A percentile compares a stretch with the other conserved stretches of the same genome.
Conservation (phyloP, 1,140 invertebrate species). For the Teleopsis dalmanni region DNA sequence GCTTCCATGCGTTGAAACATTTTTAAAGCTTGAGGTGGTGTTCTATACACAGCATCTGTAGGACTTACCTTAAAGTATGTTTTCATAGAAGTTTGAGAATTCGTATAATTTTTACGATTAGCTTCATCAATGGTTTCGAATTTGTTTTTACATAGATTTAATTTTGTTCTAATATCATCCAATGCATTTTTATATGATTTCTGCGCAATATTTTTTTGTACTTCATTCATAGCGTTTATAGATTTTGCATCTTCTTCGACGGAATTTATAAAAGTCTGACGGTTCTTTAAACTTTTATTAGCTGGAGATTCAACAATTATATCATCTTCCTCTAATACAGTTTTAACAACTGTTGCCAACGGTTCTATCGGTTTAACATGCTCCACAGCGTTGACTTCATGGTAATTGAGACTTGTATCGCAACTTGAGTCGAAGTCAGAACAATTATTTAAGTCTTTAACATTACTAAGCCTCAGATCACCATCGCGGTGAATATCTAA, state of each 20-base stretch:
- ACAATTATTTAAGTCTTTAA: slow-evolving; percentile 38
- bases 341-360: too few species aligned
- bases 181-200: slow-evolving; percentile 22
- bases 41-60: slow-evolving; percentile 11
- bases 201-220: slow-evolving; percentile 9
- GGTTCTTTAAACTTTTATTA: too few species aligned
- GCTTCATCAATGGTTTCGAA: slow-evolving; percentile 37
- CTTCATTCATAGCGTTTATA: not conserved
- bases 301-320: too few species aligned
- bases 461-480: slow-evolving; percentile 33
- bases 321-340: too few species aligned
- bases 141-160: slow-evolving; percentile 35
- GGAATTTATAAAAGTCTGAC: too few species aligned
- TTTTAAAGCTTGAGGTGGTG: slow-evolving; percentile 32
- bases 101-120: slow-evolving; percentile 28
- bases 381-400: slow-evolving; percentile 25
- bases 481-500: slow-evolving; percentile 33
- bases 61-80: slow-evolving; percentile 30
- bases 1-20: slow-evolving; percentile 36
- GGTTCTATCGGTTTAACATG: not conserved
- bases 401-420: slow-evolving; percentile 40
- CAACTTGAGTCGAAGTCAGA: slow-evolving; percentile 43
- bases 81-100: slow-evolving; percentile 34
- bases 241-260: not conserved
- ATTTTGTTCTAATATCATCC: slow-evolving; percentile 32